Conservation (phyloP, 2,797 vertebrate species). For the Manis javanica region DNA sequence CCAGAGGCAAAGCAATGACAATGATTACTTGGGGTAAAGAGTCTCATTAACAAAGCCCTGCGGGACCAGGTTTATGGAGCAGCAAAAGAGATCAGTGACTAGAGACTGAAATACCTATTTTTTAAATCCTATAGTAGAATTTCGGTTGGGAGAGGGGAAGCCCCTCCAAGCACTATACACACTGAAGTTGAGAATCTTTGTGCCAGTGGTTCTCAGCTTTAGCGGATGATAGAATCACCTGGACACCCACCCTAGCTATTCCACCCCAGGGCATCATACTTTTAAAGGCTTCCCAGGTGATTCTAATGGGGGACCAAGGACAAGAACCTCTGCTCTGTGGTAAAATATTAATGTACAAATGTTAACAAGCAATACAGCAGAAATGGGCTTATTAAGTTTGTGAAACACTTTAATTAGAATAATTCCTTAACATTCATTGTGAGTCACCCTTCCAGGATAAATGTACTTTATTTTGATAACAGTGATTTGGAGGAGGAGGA, state of each 20-base stretch:
- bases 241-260: neutral
- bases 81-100: neutral
- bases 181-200: neutral
- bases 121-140: neutral
- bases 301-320: neutral
- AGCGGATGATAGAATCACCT: neutral
- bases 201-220: neutral
- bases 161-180: neutral
- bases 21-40: neutral
- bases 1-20: neutral
- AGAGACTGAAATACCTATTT: neutral
- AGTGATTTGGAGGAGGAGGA: neutral
- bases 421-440: neutral
- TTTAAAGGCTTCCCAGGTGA: neutral
- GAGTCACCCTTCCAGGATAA: slow-evolving; percentile 16
- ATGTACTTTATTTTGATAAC: slow-evolving; percentile 42
- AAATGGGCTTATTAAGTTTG: neutral
- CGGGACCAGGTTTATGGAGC: neutral
- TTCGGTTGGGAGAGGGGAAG: neutral
- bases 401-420: slow-evolving; percentile 15
- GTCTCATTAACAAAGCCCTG: neutral
- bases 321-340: neutral
- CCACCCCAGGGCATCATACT: neutral
- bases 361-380: neutral
- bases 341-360: neutral